A percentile compares a stretch with the other conserved stretches of the same genome.
These are phyloP conservation scores for Drosophila mulleri DNA, from an alignment of 2,888 invertebrate species.

Conservation along the genomic window DNA sequence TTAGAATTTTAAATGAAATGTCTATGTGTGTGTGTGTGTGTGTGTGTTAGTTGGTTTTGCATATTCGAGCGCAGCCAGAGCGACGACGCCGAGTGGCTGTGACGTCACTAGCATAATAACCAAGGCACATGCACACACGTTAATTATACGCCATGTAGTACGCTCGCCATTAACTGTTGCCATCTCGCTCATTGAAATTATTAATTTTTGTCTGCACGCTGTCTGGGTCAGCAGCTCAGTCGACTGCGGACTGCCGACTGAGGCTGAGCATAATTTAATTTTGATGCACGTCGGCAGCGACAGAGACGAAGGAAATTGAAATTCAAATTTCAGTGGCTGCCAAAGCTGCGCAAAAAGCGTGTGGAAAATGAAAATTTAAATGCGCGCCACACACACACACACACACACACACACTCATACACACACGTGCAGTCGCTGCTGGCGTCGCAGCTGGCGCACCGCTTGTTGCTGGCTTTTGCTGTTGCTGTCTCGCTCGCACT, in stretches of 20 bases:
- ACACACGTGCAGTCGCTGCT: conserved; percentile 22
- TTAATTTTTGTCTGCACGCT: conserved; percentile 79
- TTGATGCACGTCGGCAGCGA: conserved; percentile 67
- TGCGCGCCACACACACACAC: conserved; percentile 65
- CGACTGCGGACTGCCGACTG: conserved; percentile 31
- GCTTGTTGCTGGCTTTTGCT: conserved; percentile 20
- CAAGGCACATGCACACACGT: conserved; percentile 76
- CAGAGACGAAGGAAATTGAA: conserved; percentile 65
- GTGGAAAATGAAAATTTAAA: conserved; percentile 81
- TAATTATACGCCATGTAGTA: conserved; percentile 81
- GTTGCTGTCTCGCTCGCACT: conserved; percentile 58
- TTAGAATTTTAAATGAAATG: conserved; percentile 77
- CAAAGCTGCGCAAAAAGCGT: conserved; percentile 56
- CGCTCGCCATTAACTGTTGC: conserved; percentile 49
- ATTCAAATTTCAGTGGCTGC: conserved; percentile 73
- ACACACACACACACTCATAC: conserved; percentile 1
- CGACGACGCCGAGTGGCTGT: conserved; percentile 34
- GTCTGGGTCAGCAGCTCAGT: conserved; percentile 75
- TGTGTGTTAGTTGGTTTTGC: conserved; percentile 56
- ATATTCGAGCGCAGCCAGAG: conserved; percentile 57
- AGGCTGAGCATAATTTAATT: conserved; percentile 79
- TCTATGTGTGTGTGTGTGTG: conserved; percentile 17
- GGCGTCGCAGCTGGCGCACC: conserved; percentile 6
- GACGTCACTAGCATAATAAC: conserved; percentile 77
- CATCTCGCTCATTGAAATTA: conserved; percentile 65